Base-by-base conservation (phyloP, 2,888 invertebrate species). In the Phania funesta region DNA sequence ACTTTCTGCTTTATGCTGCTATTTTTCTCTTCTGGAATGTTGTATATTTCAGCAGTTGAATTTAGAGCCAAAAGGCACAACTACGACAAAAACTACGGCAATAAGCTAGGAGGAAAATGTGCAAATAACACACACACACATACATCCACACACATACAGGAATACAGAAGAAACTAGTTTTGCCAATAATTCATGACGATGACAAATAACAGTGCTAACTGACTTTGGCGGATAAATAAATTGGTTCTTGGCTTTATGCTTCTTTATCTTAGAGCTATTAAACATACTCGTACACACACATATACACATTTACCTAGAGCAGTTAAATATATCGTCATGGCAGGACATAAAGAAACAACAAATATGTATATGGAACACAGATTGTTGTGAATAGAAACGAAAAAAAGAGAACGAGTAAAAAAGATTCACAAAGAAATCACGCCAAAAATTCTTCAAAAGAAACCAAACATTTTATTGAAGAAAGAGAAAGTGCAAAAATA, bases 211-310 rank as follows among this genome's bases (percentile, higher is more conserved):
- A 48, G 56, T 50, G 35, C 67, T 58, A 70, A 75, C 70, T 62
- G 60, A 67, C 29, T 67, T 11, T 60, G 77, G 56, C 68, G 77
- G 67, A 73, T 62, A 77, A 81, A 73, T 77, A 81, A 81, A 77
- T 81, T 77, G 77, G 77, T 81, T 81, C 77, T 81, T 81, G 81
- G 81, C 68, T 81, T 77, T 56, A 64, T 54, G 67, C 54, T 64
- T 41, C 73, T 81, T 77, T 74, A 81, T 81, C 77, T 77, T 73
- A 8, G 54, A 41, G 48, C 35, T 50, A 29, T 11, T 26, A 41
- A 50, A 35, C 35, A 67, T 41, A 50, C 41, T 35, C 6, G 32
- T 8, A 50, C 22, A 41, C 0, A 67, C 29, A 20, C 6, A 32
- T 7, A 7, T 9, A 20, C 35, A 73, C 3, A 50, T 26, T 16